These are phyloP conservation scores for Mus musculus DNA, from an alignment of 2,113 vertebrate genomes.

Conservation along the genomic window GRCm39 chr13:86519501-86520000, in stretches of 20 bases:
- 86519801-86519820: background rate
- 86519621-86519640: background rate
- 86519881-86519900: no score
- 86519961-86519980: background rate
- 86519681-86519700: background rate
- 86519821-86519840: background rate
- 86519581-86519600: background rate
- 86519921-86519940: background rate
- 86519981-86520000: slow-evolving; percentile 40
- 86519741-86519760: background rate
- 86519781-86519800: no score
- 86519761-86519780: no score
- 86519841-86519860: no score
- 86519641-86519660: background rate
- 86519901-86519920: background rate
- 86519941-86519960: slow-evolving; percentile 10
- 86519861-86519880: no score
- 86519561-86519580: background rate
- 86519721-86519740: background rate
- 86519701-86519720: background rate
- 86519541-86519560: background rate
- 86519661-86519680: background rate
- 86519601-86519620: background rate
- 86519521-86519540: background rate
- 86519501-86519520: background rate